These are phyloP conservation scores for Rhagonycha lutea DNA, from an alignment of 2,888 invertebrate species.

Conservation along the genomic window DNA sequence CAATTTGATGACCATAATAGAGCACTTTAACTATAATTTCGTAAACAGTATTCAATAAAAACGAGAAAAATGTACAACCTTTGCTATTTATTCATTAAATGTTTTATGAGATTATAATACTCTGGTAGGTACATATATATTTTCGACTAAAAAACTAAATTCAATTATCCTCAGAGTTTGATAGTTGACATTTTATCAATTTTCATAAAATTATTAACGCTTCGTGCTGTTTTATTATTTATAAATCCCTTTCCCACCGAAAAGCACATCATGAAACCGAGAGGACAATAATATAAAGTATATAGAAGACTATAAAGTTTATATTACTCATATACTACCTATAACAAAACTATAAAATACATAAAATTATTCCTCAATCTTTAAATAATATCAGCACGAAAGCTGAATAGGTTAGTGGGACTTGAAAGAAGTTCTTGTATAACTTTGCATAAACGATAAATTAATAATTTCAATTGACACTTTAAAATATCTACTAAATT, in stretches of 20 bases:
- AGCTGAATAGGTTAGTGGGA: neutral
- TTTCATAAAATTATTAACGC: slow-evolving; percentile 1
- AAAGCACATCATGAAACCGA: neutral
- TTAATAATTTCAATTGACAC: neutral
- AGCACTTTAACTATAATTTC: neutral
- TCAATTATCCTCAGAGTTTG: neutral
- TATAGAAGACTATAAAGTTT: neutral
- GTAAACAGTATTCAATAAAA: neutral
- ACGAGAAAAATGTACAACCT: neutral
- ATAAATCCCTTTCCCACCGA: neutral
- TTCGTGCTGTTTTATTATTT: slow-evolving; percentile 1
- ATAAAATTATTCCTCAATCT: neutral
- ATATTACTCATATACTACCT: neutral
- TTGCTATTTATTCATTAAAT: neutral
- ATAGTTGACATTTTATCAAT: slow-evolving; percentile 3
- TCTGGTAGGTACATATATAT: neutral
- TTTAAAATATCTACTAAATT: neutral
- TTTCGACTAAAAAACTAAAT: neutral
- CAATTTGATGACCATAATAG: neutral
- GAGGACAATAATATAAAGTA: neutral
- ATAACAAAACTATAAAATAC: neutral
- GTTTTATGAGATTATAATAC: neutral
- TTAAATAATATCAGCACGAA: neutral
- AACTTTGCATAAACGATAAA: neutral
- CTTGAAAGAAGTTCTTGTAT: neutral